Percentiles rank a stretch among this genome's conserved stretches.
phyloP scores from a whole-genome alignment of 1,140 invertebrate species.

The Pseudomyrmex sp. region DNA sequence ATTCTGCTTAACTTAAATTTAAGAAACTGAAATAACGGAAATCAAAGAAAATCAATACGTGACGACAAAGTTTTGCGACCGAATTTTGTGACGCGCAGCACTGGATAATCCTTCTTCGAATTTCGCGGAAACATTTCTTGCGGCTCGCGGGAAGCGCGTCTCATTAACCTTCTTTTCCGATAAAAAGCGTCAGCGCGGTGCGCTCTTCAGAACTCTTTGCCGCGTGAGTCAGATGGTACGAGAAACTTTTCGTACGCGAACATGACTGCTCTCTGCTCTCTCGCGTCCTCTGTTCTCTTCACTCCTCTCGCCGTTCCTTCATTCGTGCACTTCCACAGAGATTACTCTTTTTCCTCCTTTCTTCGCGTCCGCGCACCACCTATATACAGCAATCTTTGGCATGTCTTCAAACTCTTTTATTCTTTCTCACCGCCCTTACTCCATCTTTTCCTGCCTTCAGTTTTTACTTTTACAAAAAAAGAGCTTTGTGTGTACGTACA shows the following conservation, averaged over 20 bases:
- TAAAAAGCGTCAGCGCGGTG: background rate
- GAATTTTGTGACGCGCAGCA: background rate
- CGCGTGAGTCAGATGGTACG: slow-evolving; percentile 18
- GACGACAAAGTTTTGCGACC: background rate
- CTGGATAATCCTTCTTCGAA: background rate
- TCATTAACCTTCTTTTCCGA: slow-evolving; percentile 32
- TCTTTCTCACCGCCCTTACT: background rate
- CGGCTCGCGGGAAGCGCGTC: background rate
- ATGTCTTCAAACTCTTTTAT: slow-evolving; percentile 24
- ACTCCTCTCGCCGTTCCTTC: background rate
- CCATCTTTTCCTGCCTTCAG: background rate
- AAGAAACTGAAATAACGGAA: background rate
- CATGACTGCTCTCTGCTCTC: background rate
- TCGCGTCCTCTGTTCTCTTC: background rate
- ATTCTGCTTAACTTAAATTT: background rate
- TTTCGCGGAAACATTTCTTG: slow-evolving; percentile 24
- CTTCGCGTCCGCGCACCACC: background rate
- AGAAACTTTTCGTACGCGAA: slow-evolving; percentile 29
- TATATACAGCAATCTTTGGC: slow-evolving; percentile 15
- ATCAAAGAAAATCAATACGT: background rate
- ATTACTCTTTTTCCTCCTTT: slow-evolving; percentile 13
- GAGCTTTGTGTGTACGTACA: slow-evolving; percentile 8
- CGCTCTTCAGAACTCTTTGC: slow-evolving; percentile 23
- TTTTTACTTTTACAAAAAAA: background rate
- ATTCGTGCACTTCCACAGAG: background rate